Evolutionary conservation across 2,113 vertebrate species (phyloP), one percentile per base, ranked within the genome.

Genomic region (Nothobranchius furzeri): DNA sequence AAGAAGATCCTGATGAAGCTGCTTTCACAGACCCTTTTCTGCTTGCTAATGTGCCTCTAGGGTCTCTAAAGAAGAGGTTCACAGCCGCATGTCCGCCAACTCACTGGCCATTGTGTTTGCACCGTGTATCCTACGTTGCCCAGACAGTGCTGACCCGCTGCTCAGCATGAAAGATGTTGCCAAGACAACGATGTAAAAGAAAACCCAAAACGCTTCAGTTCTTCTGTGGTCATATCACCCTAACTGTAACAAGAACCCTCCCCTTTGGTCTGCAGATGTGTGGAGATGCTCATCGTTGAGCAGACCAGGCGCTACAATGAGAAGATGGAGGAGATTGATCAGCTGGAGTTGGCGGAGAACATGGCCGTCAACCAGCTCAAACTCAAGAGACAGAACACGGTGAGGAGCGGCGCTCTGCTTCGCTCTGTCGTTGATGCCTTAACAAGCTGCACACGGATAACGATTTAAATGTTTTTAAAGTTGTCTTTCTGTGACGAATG

Each of bases 131-230:
- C 84, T 99, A 61, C 96, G 97, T 61, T 96, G 96, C 52, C 96
- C 96, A 0, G 96, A 99, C 84, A 94, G 87, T 20, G 94, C 93
- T 0, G 98, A 99, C 85, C 98, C 98, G 0, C 85, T 99, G 52
- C 95, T 94, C 76, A 98, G 96, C 92, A 97, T 99, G 96, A 98
- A 95, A 85, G 97, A 99, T 0, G 96, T 99, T 2, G 95, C 96
- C 71, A 99, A 98, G 90, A 95, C 96, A 15, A 99, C 97, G 74
- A 94, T 80, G 98, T 99, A 40, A 40, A 40, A 40, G 7, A 40
- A 40, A 40, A 40, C 4, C 6, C 37, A 40, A 9, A 40, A 7
- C 9, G 4, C 6, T 40, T 9, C 37, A 40, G 37, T 9, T 40
- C 4, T 40, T 20, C 15, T 17, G 17, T 10, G 49, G 9, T 24